A percentile compares a stretch with the other conserved stretches of the same genome.
phyloP scores from a whole-genome alignment of 2,888 invertebrate genomes.

The Melipona beecheii region DNA sequence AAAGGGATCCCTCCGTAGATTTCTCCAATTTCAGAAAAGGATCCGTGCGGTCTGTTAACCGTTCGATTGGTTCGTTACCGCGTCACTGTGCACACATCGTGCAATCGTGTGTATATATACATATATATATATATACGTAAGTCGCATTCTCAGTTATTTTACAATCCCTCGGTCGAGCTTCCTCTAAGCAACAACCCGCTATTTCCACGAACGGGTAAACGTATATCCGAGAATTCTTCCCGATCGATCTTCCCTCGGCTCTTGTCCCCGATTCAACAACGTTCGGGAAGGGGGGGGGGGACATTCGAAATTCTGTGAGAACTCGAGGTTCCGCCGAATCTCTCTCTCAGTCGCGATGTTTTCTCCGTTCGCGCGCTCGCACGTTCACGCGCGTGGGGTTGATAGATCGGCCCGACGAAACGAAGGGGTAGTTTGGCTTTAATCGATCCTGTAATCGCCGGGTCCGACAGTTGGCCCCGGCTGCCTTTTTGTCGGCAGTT shows the following conservation, averaged over 20 bases:
- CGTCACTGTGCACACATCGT: too few relatives aligned
- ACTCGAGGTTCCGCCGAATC: slow-evolving; percentile 12
- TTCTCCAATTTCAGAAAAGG: slow-evolving; percentile 62
- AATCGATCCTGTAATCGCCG: slow-evolving; percentile 84
- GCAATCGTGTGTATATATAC: too few relatives aligned
- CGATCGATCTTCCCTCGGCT: slow-evolving; percentile 21
- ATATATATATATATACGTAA: not conserved
- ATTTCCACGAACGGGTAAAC: not conserved
- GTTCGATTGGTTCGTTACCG: slow-evolving; percentile 54
- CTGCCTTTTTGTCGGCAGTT: slow-evolving; percentile 82
- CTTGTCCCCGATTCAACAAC: slow-evolving; percentile 3
- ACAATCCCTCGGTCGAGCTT: not conserved
- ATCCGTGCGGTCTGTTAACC: slow-evolving; percentile 45
- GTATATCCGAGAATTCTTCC: not conserved
- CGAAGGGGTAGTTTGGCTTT: slow-evolving; percentile 84
- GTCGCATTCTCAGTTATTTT: slow-evolving; percentile 17
- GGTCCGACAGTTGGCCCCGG: slow-evolving; percentile 83
- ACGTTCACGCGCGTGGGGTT: slow-evolving; percentile 77
- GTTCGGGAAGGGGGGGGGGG: not conserved
- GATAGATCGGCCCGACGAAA: slow-evolving; percentile 83
- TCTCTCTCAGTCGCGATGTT: slow-evolving; percentile 58
- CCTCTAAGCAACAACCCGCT: not conserved
- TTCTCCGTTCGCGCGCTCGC: slow-evolving; percentile 59
- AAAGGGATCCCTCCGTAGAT: slow-evolving; percentile 54
- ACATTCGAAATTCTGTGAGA: slow-evolving; percentile 55